phyloP scores from a whole-genome alignment of 2,113 vertebrate species.

The Megaleporinus macrocephalus region DNA sequence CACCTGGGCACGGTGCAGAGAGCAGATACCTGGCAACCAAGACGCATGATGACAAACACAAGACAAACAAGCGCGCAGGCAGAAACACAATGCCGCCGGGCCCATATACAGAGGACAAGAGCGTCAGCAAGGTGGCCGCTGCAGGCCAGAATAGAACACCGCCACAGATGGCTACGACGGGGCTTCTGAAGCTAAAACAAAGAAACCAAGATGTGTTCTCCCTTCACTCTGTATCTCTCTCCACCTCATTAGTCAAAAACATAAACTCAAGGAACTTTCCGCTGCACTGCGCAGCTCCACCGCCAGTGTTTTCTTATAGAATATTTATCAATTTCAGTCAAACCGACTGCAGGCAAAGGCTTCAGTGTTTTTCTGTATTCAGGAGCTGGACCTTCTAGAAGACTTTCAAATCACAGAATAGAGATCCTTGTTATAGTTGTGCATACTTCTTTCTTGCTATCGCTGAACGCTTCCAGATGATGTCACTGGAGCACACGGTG shows the following conservation, averaged over 20 bases:
- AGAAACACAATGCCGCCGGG: conserved; percentile 66
- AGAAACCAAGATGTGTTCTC: conserved; percentile 51
- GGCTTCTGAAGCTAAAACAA: conserved; percentile 52
- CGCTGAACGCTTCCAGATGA: background rate
- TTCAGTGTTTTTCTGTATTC: conserved; percentile 18
- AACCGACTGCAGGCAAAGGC: conserved; percentile 12
- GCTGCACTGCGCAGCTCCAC: conserved; percentile 22
- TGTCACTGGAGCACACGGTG: background rate
- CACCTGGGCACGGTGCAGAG: conserved; percentile 49
- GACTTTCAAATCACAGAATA: background rate
- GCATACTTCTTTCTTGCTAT: background rate
- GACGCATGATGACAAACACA: conserved; percentile 67
- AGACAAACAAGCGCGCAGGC: conserved; percentile 60
- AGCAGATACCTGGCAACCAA: conserved; percentile 65
- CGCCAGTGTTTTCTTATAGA: conserved; percentile 28
- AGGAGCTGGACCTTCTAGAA: background rate
- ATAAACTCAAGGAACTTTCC: conserved; percentile 56
- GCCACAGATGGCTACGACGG: conserved; percentile 49
- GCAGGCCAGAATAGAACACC: conserved; percentile 50
- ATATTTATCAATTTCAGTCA: conserved; percentile 44
- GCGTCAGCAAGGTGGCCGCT: conserved; percentile 59
- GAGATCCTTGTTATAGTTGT: background rate
- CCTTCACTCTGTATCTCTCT: conserved; percentile 20
- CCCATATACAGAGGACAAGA: conserved; percentile 63
- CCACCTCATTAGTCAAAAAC: conserved; percentile 61